Percentiles rank a stretch among this genome's conserved stretches.
Evolutionary conservation across 1,140 invertebrate genomes (phyloP).

Genomic region (Meloidogyne exigua): DNA sequence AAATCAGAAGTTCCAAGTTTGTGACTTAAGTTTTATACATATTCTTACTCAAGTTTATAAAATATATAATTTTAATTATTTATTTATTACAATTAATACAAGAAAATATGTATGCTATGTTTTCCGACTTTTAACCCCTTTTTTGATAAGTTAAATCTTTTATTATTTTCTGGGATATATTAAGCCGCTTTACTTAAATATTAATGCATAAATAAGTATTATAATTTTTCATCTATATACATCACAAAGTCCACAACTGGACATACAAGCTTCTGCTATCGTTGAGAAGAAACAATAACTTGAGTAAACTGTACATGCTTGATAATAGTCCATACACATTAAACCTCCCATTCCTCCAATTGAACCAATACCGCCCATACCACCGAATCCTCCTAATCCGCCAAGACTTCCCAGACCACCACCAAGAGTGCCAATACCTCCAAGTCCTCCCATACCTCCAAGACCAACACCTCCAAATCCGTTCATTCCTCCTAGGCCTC

Average conservation of each 20-base stretch:
- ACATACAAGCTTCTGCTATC: conserved; percentile 20
- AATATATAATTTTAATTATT: no score
- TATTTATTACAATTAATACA: no score
- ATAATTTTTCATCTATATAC: background rate
- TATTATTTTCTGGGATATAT: no score
- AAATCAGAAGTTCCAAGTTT: no score
- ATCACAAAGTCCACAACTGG: conserved; percentile 14
- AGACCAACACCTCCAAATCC: background rate
- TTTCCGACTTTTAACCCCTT: no score
- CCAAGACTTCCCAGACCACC: background rate
- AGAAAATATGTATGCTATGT: no score
- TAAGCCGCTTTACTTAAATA: background rate
- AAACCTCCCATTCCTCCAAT: background rate
- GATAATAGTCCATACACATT: conserved; percentile 5
- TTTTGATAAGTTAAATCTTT: no score
- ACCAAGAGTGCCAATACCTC: background rate
- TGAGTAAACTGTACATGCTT: background rate
- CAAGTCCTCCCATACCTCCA: background rate
- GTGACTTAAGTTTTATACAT: no score
- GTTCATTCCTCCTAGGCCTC: background rate
- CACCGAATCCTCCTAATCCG: background rate
- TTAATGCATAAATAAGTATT: no score
- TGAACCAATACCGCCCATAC: background rate
- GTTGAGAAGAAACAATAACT: conserved; percentile 5
- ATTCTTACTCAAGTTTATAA: no score